phyloP scores from a whole-genome alignment of 2,113 vertebrate genomes.

The Egretta garzetta region DNA sequence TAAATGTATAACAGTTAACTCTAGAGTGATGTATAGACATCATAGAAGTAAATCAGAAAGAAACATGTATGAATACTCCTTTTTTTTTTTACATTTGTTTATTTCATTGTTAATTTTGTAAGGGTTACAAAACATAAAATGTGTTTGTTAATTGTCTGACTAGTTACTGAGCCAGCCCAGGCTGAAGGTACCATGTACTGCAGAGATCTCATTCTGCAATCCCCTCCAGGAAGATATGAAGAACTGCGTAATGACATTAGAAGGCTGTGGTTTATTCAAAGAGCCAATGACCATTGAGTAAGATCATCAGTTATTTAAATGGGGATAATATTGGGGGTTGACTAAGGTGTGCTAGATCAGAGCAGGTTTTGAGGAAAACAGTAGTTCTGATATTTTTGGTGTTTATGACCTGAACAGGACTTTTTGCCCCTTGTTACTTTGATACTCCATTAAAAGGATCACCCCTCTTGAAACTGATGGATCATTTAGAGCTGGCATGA shows the following conservation, averaged over 20 bases:
- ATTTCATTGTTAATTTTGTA: background rate
- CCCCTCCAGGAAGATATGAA: slow-evolving; percentile 67
- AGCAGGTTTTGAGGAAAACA: background rate
- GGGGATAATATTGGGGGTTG: background rate
- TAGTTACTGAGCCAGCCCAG: slow-evolving; percentile 55
- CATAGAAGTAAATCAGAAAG: background rate
- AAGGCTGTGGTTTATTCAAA: slow-evolving; percentile 68
- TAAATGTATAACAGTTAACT: background rate
- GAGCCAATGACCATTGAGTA: slow-evolving; percentile 63
- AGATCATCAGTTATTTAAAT: background rate
- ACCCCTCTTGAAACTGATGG: background rate
- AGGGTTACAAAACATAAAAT: background rate
- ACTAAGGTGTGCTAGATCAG: background rate
- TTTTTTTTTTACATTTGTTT: background rate
- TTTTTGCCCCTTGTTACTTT: background rate
- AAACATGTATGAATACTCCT: background rate
- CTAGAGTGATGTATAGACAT: background rate
- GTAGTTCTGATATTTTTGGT: background rate
- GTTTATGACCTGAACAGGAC: background rate
- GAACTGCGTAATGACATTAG: slow-evolving; percentile 53
- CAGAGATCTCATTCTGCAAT: slow-evolving; percentile 68
- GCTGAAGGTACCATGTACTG: slow-evolving; percentile 56
- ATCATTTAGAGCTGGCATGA: background rate
- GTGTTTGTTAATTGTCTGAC: background rate
- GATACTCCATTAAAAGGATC: background rate